A percentile compares a stretch with the other conserved stretches of the same genome.
Conservation (phyloP, 2,113 vertebrate genomes). For the Nycticorax nycticorax region DNA sequence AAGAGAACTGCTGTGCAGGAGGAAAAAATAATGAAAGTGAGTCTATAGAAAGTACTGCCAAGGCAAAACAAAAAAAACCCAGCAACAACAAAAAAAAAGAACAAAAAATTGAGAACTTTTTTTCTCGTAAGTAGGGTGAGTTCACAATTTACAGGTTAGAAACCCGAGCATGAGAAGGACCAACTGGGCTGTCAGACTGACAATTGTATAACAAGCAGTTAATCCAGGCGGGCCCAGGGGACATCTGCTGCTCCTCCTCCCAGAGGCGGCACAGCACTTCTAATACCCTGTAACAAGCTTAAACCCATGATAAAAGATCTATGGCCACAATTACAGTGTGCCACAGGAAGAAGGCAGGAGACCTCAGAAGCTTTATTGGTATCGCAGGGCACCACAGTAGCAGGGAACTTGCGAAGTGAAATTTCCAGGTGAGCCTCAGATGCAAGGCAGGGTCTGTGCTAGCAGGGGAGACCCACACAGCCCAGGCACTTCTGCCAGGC, state of each 20-base stretch:
- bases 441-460: rapidly evolving
- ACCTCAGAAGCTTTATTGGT: neutral
- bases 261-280: neutral
- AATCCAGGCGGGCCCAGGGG: rapidly evolving
- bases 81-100: neutral
- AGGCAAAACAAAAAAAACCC: neutral
- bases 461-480: neutral
- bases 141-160: neutral
- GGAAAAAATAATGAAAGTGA: neutral
- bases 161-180: neutral
- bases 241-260: conserved; percentile 3
- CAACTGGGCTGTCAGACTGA: neutral
- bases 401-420: neutral
- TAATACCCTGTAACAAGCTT: conserved; percentile 24
- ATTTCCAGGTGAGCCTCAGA: neutral
- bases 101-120: neutral
- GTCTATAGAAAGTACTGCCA: neutral
- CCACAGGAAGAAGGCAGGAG: neutral
- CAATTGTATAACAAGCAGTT: neutral
- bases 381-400: neutral
- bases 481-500: neutral
- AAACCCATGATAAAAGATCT: neutral
- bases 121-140: neutral
- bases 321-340: neutral
- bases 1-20: neutral